phyloP scores from a whole-genome alignment of 2,113 vertebrate species.

The Melanotaenia duboulayi region DNA sequence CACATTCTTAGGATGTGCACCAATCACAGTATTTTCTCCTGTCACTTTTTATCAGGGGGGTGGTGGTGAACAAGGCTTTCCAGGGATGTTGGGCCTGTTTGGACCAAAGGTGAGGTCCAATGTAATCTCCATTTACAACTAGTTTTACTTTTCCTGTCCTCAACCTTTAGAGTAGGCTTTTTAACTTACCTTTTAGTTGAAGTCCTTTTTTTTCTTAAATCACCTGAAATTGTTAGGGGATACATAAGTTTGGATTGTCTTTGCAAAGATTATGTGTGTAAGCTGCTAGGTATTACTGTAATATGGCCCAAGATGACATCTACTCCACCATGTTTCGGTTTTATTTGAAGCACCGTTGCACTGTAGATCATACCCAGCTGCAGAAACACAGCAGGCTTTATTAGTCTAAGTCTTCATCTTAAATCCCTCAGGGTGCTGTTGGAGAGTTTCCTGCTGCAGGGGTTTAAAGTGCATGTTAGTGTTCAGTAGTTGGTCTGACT shows the following conservation, averaged over 20 bases:
- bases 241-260: conserved; percentile 21
- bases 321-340: conserved; percentile 20
- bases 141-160: not conserved
- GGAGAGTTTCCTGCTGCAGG: conserved; percentile 21
- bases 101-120: conserved; percentile 90
- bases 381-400: conserved; percentile 48
- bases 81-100: conserved; percentile 90
- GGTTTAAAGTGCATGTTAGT: conserved; percentile 32
- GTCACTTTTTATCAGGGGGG: conserved; percentile 84
- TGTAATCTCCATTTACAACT: not conserved
- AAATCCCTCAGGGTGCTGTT: conserved; percentile 33
- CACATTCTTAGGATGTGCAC: not conserved
- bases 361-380: conserved; percentile 53
- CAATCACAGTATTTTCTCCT: not conserved
- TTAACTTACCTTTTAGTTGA: too few species aligned
- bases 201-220: conserved; percentile 2
- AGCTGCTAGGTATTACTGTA: conserved; percentile 36
- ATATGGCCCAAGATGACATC: conserved; percentile 40
- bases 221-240: conserved; percentile 14
- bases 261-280: conserved; percentile 29
- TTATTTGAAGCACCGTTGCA: conserved; percentile 28
- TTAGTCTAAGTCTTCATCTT: conserved; percentile 40
- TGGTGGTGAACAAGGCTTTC: conserved; percentile 88
- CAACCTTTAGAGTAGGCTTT: not conserved
- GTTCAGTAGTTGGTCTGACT: conserved; percentile 1